Evolutionary conservation across 2,888 invertebrate genomes (phyloP).

Genomic region (Dynastes maya): DNA sequence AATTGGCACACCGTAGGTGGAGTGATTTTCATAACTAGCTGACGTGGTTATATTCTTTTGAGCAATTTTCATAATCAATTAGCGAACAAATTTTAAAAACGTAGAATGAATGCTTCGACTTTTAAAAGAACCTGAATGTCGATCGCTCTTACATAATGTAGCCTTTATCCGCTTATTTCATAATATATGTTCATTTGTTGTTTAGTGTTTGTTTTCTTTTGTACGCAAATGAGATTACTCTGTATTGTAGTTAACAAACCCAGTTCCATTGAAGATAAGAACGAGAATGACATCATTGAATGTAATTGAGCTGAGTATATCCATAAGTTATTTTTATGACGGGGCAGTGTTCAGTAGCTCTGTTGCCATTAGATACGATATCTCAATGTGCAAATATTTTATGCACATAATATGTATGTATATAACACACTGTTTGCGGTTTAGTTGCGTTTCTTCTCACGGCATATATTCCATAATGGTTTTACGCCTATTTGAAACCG

Average conservation of each 20-base stretch:
- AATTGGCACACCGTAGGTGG: constrained; percentile 25
- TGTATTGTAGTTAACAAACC: constrained; percentile 24
- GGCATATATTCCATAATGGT: constrained; percentile 15
- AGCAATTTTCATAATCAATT: not conserved
- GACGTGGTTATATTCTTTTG: constrained; percentile 16
- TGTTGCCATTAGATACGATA: constrained; percentile 37
- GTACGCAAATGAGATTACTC: constrained; percentile 10
- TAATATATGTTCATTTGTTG: constrained; percentile 15
- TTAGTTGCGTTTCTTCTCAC: constrained; percentile 21
- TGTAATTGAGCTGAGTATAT: constrained; percentile 41
- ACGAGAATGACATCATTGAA: constrained; percentile 35
- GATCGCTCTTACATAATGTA: not conserved
- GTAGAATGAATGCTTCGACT: not conserved
- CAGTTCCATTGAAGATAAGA: constrained; percentile 31
- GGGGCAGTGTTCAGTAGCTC: not conserved
- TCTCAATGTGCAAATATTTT: constrained; percentile 35
- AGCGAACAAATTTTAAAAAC: not conserved
- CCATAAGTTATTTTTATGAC: constrained; percentile 3
- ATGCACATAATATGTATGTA: not conserved
- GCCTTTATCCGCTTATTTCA: not conserved
- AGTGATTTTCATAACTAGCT: constrained; percentile 4
- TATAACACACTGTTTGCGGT: constrained; percentile 34
- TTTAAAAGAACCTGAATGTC: too few species aligned
- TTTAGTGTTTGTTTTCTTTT: constrained; percentile 3
- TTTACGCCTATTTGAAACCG: constrained; percentile 31